These are phyloP conservation scores for Sebastes steindachneri DNA, from an alignment of 2,797 vertebrate species.

Conservation along the genomic window DNA sequence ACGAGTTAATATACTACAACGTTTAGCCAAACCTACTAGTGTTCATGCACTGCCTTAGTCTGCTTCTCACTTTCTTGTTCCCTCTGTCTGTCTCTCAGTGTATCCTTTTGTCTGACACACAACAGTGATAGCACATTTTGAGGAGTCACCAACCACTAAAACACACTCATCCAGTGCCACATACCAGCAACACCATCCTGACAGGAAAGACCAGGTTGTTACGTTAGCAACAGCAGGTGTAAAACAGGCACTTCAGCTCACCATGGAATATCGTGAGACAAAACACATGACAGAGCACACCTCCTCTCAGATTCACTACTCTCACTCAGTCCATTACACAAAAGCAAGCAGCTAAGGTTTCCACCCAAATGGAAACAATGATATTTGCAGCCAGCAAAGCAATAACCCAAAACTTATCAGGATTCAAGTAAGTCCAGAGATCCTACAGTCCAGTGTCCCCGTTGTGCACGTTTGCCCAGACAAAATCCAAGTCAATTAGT, in stretches of 20 bases:
- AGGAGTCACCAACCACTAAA: constrained; percentile 19
- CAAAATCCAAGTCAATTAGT: constrained; percentile 40
- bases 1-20: constrained; percentile 59
- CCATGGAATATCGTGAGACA: constrained; percentile 7
- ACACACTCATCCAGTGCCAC: constrained; percentile 12
- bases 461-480: constrained; percentile 9
- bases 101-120: constrained; percentile 7
- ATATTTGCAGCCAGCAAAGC: neutral
- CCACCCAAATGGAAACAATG: neutral
- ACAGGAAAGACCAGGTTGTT: constrained; percentile 62
- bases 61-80: neutral
- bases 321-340: neutral
- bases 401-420: constrained; percentile 27
- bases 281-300: constrained; percentile 5
- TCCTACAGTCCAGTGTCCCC: constrained; percentile 33
- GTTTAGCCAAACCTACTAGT: neutral
- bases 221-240: neutral
- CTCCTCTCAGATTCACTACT: constrained; percentile 7
- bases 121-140: constrained; percentile 5
- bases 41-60: neutral
- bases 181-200: constrained; percentile 43
- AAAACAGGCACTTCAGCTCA: neutral
- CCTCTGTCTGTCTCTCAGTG: neutral
- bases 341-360: neutral
- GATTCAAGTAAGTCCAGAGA: constrained; percentile 30